phyloP scores from a whole-genome alignment of 2,888 invertebrate species.

The Lasiommata megera region DNA sequence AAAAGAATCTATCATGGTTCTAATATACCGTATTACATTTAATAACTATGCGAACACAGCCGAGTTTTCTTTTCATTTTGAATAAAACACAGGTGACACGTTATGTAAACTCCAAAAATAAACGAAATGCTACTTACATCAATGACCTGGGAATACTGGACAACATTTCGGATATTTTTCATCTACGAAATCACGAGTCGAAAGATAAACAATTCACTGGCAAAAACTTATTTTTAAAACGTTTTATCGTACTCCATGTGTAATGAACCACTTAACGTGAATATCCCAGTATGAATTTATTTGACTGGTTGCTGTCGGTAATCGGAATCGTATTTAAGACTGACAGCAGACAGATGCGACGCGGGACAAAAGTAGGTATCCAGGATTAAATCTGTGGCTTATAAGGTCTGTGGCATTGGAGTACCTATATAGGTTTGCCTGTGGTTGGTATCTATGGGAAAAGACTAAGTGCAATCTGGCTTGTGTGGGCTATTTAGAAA shows the following conservation, averaged over 20 bases:
- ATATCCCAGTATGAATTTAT: slow-evolving; percentile 24
- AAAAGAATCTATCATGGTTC: too few relatives aligned
- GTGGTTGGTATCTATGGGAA: too few relatives aligned
- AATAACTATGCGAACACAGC: slow-evolving; percentile 19
- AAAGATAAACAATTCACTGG: slow-evolving; percentile 41
- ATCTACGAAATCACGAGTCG: slow-evolving; percentile 49
- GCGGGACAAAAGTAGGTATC: too few relatives aligned
- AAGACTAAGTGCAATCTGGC: too few relatives aligned
- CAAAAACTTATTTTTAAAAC: slow-evolving; percentile 45
- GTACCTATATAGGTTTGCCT: too few relatives aligned
- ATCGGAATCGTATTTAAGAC: too few relatives aligned
- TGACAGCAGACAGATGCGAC: too few relatives aligned
- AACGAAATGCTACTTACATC: slow-evolving; percentile 69
- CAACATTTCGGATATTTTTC: slow-evolving; percentile 71
- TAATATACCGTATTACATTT: background rate
- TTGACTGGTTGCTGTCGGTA: slow-evolving; percentile 16
- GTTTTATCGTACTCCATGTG: slow-evolving; percentile 60
- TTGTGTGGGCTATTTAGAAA: too few relatives aligned
- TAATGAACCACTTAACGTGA: slow-evolving; percentile 27
- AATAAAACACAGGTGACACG: slow-evolving; percentile 72
- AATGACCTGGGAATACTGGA: slow-evolving; percentile 70
- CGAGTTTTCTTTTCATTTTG: slow-evolving; percentile 50
- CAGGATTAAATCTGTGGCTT: too few relatives aligned
- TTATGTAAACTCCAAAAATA: slow-evolving; percentile 78
- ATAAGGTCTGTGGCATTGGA: too few relatives aligned